These are phyloP conservation scores for Aplodontia rufa DNA, from an alignment of 2,113 vertebrate genomes.

Conservation along the genomic window DNA sequence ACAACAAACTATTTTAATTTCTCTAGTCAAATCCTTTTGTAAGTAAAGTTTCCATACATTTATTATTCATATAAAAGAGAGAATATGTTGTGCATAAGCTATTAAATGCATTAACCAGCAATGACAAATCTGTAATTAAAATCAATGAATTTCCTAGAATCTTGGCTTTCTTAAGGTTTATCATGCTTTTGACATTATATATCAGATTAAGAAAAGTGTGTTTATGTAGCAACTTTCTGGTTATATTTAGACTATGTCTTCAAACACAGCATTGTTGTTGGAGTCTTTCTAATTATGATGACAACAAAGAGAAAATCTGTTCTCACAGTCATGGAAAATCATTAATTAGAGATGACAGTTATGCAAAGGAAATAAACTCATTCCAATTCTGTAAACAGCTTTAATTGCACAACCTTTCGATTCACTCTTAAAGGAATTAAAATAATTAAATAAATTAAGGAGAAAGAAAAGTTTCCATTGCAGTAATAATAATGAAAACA, in stretches of 20 bases:
- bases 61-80: neutral
- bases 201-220: neutral
- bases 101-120: neutral
- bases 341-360: neutral
- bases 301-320: neutral
- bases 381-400: neutral
- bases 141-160: neutral
- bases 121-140: neutral
- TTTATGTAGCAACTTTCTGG: neutral
- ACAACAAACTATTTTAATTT: neutral
- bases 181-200: neutral
- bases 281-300: neutral
- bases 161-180: neutral
- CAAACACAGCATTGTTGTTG: neutral
- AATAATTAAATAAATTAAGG: neutral
- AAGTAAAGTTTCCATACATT: neutral
- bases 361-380: neutral
- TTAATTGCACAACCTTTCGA: neutral
- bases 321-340: neutral
- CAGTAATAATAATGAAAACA: neutral
- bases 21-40: neutral
- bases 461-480: neutral
- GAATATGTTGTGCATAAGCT: neutral
- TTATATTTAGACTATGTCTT: neutral
- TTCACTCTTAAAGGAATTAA: neutral